Percentiles rank a stretch among this genome's conserved stretches.
These are phyloP conservation scores for Pristiophorus japonicus DNA, from an alignment of 2,113 vertebrate genomes.

Conservation along the genomic window DNA sequence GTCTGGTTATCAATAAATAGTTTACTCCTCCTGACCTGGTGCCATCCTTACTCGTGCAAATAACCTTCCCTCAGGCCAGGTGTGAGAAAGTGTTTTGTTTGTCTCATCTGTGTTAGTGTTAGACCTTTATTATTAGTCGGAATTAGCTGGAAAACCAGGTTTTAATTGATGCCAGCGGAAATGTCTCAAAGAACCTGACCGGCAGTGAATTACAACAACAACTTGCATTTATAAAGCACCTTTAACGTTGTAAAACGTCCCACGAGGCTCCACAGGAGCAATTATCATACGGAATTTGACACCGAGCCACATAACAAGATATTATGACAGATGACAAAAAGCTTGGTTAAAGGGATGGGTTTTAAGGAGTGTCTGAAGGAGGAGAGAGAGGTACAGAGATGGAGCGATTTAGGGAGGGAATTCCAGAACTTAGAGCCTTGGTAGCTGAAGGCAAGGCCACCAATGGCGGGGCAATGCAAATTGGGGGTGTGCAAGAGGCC, in stretches of 20 bases:
- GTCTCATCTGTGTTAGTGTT: background rate
- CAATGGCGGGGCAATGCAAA: no score
- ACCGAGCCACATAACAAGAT: background rate
- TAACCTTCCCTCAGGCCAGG: background rate
- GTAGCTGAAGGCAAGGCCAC: no score
- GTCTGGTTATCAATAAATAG: no score
- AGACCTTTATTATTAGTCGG: background rate
- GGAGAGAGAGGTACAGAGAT: background rate
- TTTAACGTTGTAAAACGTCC: no score
- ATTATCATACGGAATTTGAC: background rate
- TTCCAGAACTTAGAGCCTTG: background rate
- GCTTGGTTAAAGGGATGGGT: background rate
- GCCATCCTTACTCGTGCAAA: no score
- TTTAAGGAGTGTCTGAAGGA: background rate
- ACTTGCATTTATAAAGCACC: no score
- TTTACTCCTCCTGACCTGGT: no score
- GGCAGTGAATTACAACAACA: background rate
- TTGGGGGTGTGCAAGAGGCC: no score
- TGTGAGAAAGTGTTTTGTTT: background rate
- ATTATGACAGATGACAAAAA: background rate
- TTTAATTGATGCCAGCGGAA: background rate
- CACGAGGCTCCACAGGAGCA: no score
- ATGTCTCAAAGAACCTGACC: background rate
- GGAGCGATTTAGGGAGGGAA: background rate
- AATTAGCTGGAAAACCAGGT: background rate